These are phyloP conservation scores for Myopa testacea DNA, from an alignment of 2,888 invertebrate genomes.

Conservation along the genomic window DNA sequence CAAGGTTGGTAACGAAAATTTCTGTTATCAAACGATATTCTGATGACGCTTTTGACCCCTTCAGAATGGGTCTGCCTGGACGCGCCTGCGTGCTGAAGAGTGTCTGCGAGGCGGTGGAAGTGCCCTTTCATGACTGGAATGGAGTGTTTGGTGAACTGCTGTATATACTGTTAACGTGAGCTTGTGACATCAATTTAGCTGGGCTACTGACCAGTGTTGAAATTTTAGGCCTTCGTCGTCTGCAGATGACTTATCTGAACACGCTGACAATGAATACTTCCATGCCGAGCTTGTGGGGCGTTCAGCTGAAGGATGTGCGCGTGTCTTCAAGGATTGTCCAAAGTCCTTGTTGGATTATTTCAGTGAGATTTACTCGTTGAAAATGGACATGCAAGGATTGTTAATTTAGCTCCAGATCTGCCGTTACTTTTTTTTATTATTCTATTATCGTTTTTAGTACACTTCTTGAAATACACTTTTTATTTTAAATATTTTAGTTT, in stretches of 20 bases:
- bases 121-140: constrained; percentile 76
- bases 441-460: no score
- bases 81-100: constrained; percentile 79
- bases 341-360: constrained; percentile 62
- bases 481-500: no score
- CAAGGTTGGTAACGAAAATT: constrained; percentile 48
- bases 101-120: constrained; percentile 81
- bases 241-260: constrained; percentile 73
- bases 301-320: constrained; percentile 60
- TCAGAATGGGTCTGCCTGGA: constrained; percentile 75
- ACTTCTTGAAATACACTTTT: no score
- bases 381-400: constrained; percentile 49
- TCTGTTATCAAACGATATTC: not conserved
- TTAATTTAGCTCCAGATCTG: constrained; percentile 38
- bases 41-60: not conserved
- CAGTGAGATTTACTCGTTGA: constrained; percentile 55
- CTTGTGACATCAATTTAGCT: not conserved
- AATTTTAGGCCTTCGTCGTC: constrained; percentile 77
- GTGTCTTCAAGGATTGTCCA: constrained; percentile 59
- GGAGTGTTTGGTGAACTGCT: constrained; percentile 81
- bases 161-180: constrained; percentile 82
- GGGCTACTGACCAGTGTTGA: not conserved
- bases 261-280: constrained; percentile 79
- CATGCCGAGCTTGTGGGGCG: constrained; percentile 79
- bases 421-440: no score